Evolutionary conservation across 2,113 vertebrate species (phyloP).

Genomic region (Gila orcuttii): DNA sequence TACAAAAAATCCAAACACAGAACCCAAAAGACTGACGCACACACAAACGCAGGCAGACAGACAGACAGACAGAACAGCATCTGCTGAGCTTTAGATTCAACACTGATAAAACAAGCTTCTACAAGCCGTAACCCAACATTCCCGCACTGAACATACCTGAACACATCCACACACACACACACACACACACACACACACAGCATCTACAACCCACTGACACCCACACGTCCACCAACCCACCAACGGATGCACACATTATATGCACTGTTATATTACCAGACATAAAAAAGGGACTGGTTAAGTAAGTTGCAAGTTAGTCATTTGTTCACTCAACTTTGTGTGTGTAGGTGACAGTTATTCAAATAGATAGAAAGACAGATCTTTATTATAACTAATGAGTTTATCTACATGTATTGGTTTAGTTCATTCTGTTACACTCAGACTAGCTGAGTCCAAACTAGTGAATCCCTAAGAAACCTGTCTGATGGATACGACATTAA

Average conservation of each 20-base stretch:
- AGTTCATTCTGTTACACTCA: not conserved
- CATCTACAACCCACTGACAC: not conserved
- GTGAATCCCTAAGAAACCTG: not conserved
- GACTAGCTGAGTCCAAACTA: not conserved
- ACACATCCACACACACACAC: not conserved
- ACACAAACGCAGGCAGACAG: not conserved
- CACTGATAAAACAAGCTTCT: constrained; percentile 34
- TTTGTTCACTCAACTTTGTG: not conserved
- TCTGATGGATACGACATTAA: not conserved
- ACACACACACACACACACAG: not conserved
- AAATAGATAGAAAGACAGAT: not conserved
- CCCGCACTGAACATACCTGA: constrained; percentile 17
- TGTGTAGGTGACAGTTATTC: not conserved
- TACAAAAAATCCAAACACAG: constrained; percentile 10
- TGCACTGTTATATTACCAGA: not conserved
- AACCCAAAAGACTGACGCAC: not conserved
- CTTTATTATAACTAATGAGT: not conserved
- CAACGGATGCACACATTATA: not conserved
- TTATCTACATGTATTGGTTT: not conserved
- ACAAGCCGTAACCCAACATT: constrained; percentile 34
- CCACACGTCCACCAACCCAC: not conserved
- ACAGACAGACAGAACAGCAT: constrained; percentile 1
- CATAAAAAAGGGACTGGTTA: not conserved
- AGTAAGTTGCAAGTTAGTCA: not conserved
- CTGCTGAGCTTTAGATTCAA: constrained; percentile 40